phyloP scores from a whole-genome alignment of 2,797 vertebrate species.

The Limnodromus scolopaceus region DNA sequence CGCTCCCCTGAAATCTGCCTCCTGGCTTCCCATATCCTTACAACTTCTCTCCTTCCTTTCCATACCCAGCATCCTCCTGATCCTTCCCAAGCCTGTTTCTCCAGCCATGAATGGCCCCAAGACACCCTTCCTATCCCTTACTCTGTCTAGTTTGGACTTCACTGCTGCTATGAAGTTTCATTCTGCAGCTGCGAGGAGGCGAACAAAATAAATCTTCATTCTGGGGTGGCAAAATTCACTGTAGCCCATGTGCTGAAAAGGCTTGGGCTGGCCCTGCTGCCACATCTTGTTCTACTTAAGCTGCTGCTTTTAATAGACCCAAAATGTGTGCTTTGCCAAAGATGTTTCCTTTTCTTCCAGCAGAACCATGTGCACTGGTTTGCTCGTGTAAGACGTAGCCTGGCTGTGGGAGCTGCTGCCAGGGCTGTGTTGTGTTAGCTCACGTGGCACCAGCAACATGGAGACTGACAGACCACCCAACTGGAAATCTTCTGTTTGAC shows the following conservation, averaged over 20 bases:
- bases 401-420: not conserved
- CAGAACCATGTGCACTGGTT: not conserved
- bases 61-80: not conserved
- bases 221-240: not conserved
- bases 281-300: constrained; percentile 23
- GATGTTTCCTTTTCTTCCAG: not conserved
- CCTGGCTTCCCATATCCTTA: not conserved
- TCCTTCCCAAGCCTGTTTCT: not conserved
- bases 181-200: not conserved
- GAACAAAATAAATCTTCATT: not conserved
- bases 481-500: not conserved
- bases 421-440: not conserved
- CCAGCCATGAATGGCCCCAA: not conserved
- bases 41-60: not conserved
- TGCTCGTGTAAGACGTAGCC: not conserved
- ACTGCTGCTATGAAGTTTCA: not conserved
- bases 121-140: not conserved
- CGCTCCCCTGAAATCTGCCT: not conserved
- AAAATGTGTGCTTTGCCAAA: not conserved
- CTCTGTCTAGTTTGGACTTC: not conserved
- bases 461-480: not conserved
- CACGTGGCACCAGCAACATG: fast-evolving
- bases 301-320: not conserved
- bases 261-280: not conserved
- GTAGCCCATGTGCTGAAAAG: not conserved